These are phyloP conservation scores for Diaperis boleti DNA, from an alignment of 2,888 invertebrate species.

Conservation along the genomic window DNA sequence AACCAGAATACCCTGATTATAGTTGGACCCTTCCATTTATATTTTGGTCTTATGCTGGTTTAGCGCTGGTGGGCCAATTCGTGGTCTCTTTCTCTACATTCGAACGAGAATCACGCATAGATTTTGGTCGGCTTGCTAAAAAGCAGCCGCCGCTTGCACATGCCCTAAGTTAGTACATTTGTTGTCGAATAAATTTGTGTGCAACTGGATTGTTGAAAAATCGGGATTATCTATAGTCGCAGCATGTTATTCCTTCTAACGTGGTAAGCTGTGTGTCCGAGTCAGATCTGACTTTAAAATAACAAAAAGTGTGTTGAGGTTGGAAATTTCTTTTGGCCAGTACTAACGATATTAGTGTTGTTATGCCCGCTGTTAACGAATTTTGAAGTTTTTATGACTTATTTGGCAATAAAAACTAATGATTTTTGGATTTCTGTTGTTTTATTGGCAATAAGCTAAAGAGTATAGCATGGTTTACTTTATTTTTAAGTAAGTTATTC, in stretches of 20 bases:
- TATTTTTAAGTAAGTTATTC: constrained; percentile 47
- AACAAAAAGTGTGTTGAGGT: constrained; percentile 23
- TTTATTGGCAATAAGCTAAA: constrained; percentile 44
- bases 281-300: constrained; percentile 27
- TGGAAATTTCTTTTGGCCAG: constrained; percentile 4
- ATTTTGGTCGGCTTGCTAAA: constrained; percentile 33
- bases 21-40: constrained; percentile 61
- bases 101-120: constrained; percentile 43
- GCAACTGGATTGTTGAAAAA: constrained; percentile 29
- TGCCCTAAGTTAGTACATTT: constrained; percentile 33
- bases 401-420: constrained; percentile 36
- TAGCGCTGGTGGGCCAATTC: constrained; percentile 55
- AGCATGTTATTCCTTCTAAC: constrained; percentile 46
- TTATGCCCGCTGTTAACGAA: constrained; percentile 12
- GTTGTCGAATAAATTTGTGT: constrained; percentile 34
- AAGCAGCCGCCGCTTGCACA: constrained; percentile 27
- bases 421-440: constrained; percentile 37
- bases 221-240: constrained; percentile 18
- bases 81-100: constrained; percentile 50
- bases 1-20: constrained; percentile 47
- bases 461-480: constrained; percentile 43
- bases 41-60: constrained; percentile 58
- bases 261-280: constrained; percentile 52
- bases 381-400: constrained; percentile 25
- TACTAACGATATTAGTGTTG: constrained; percentile 19